A percentile compares a stretch with the other conserved stretches of the same genome.
These are phyloP conservation scores for Eptesicus fuscus DNA, from an alignment of 2,113 vertebrate genomes.

Conservation along the genomic window DNA sequence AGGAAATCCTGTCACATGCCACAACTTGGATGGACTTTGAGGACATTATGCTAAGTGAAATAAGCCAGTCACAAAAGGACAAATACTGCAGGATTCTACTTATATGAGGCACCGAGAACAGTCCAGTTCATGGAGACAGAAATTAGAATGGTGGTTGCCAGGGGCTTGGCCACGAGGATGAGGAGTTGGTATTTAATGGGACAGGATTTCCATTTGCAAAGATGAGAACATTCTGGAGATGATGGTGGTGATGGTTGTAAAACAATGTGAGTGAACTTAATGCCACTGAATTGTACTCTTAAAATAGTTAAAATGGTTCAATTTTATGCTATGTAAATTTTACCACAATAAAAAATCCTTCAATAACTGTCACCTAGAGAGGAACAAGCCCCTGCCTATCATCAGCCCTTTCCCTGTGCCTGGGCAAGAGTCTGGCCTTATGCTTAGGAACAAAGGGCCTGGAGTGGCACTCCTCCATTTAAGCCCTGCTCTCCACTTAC, in stretches of 20 bases:
- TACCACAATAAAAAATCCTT: neutral
- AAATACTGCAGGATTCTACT: neutral
- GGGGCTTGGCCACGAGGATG: rapidly evolving
- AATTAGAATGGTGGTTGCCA: neutral
- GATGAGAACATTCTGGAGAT: neutral
- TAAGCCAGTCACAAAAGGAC: neutral
- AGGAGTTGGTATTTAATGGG: neutral
- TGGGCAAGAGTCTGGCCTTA: neutral
- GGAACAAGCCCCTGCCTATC: neutral
- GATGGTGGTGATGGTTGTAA: too few species aligned
- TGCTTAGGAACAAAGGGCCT: neutral
- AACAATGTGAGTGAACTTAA: neutral
- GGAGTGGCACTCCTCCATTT: rapidly evolving
- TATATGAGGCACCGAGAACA: neutral
- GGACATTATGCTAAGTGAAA: neutral
- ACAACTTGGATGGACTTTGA: neutral
- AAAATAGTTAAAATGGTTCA: neutral
- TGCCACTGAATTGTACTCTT: neutral
- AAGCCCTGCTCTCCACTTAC: neutral
- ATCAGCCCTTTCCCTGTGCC: neutral
- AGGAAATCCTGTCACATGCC: neutral
- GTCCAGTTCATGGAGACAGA: neutral
- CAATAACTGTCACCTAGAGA: neutral
- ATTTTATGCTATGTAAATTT: neutral
- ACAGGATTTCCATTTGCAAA: neutral